Evolutionary conservation across 2,113 vertebrate species (phyloP), one percentile per base, ranked within the genome.

Genomic region (Callionymus lyra): DNA sequence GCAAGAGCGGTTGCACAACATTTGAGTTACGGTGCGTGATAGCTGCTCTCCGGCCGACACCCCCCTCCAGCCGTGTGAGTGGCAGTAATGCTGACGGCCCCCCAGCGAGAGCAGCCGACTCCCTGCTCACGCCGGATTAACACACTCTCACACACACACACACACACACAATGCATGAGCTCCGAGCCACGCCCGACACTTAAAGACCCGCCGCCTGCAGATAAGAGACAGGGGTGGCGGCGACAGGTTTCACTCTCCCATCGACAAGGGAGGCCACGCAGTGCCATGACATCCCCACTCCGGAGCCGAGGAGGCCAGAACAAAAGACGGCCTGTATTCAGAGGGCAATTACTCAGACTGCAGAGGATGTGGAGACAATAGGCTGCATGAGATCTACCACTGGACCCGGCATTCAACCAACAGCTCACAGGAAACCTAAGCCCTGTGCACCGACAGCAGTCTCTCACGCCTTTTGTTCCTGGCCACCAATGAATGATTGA

Each of bases 311-410:
- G 63, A 72, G 77, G 61, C 63, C 57, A 52, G 65, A 78, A 82
- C 80, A 82, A 81, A 77, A 79, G 80, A 53, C 16, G 2, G 77
- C 63, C 71, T 82, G 80, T 82, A 77, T 82, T 72, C 70, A 79
- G 75, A 76, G 61, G 70, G 76, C 76, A 70, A 76, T 82, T 77
- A 79, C 75, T 77, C 67, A 72, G 80, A 52, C 77, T 72, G 66
- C 72, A 80, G 76, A 82, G 80, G 77, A 81, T 81, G 72, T 82
- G 70, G 70, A 76, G 65, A 82, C 77, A 81, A 81, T 81, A 62
- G 77, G 34, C 68, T 74, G 67, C 71, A 79, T 74, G 76, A 76
- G 74, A 76, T 77, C 70, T 79, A 77, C 71, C 72, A 69, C 77
- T 75, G 72, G 55, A 70, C 53, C 67, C 62, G 65, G 67, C 77